Evolutionary conservation across 2,888 invertebrate species (phyloP), one percentile per base, ranked within the genome.

Genomic region (Leucozona laternaria): DNA sequence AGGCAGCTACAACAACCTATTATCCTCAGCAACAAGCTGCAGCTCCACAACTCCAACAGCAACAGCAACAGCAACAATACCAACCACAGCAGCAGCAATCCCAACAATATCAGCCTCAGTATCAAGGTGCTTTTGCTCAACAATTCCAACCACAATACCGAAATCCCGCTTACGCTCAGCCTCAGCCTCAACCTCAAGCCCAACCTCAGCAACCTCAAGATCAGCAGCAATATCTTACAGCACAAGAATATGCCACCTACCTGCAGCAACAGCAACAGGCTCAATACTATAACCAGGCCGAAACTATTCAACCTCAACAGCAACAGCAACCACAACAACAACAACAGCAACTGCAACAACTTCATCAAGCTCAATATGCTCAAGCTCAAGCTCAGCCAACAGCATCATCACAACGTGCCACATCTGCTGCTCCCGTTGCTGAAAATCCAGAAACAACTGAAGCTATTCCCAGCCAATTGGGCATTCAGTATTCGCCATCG

Each of bases 401-500:
- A 89, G 22, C 85, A 82, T 70, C 84, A 79, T 28, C 89, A 79
- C 82, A 89, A 87, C 25, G 89, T 88, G 50, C 88, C 86, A 80
- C 89, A 87, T 11, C 88, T 85, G 48, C 53, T 76, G 13, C 89
- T 22, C 34, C 62, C 31, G 72, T 64, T 25, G 72, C 68, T 25
- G 48, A 57, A 62, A 70, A 28, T 25, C 17, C 79, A 13, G 79
- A 76, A 37, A 43, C 70, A 15, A 48, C 86, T 2, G 73, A 86
- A 57, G 43, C 76, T 25, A 11, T 22, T 10, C 48, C 68, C 13
- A 76, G 43, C 15, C 89, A 91, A 43, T 84, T 92, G 64, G 92
- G 93, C 11, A 88, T 93, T 43, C 91, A 93, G 72, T 92, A 89
- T 88, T 93, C 94, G 17, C 90, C 93, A 20, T 92, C 94, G 1